phyloP scores from a whole-genome alignment of 2,888 invertebrate genomes.

The Arrhopalites spinosus region DNA sequence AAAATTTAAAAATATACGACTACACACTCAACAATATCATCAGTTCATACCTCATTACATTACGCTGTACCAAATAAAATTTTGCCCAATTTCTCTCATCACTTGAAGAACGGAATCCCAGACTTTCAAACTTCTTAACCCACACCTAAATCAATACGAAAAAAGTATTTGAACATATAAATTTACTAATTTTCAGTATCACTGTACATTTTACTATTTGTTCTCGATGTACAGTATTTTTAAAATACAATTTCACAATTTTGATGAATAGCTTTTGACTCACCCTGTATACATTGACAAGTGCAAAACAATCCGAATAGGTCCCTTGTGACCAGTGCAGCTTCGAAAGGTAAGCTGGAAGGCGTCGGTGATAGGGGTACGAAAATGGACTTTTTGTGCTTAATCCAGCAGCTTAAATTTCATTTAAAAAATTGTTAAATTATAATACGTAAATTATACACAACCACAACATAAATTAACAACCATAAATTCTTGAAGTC shows the following conservation, averaged over 20 bases:
- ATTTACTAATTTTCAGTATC: too few relatives aligned
- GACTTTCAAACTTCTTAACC: conserved; percentile 67
- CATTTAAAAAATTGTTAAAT: neutral
- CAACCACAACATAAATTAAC: neutral
- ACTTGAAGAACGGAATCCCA: conserved; percentile 63
- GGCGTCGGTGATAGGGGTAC: conserved; percentile 70
- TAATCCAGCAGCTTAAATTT: conserved; percentile 73
- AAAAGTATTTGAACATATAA: too few relatives aligned
- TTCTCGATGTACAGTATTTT: too few relatives aligned
- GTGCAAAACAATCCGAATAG: conserved; percentile 82
- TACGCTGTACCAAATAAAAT: conserved; percentile 71
- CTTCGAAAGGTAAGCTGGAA: conserved; percentile 75
- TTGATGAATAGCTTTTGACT: conserved; percentile 44
- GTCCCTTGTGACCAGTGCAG: conserved; percentile 81
- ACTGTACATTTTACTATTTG: too few relatives aligned
- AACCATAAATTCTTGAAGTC: neutral
- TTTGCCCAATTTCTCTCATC: conserved; percentile 71
- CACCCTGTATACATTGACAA: conserved; percentile 78
- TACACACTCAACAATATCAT: neutral
- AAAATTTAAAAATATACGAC: neutral
- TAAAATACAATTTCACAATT: too few relatives aligned
- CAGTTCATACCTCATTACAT: conserved; percentile 65
- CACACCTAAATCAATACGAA: conserved; percentile 67
- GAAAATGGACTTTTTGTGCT: conserved; percentile 80
- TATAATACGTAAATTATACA: conserved; percentile 25